phyloP scores from a whole-genome alignment of 2,797 vertebrate genomes.

The Myotis planiceps region DNA sequence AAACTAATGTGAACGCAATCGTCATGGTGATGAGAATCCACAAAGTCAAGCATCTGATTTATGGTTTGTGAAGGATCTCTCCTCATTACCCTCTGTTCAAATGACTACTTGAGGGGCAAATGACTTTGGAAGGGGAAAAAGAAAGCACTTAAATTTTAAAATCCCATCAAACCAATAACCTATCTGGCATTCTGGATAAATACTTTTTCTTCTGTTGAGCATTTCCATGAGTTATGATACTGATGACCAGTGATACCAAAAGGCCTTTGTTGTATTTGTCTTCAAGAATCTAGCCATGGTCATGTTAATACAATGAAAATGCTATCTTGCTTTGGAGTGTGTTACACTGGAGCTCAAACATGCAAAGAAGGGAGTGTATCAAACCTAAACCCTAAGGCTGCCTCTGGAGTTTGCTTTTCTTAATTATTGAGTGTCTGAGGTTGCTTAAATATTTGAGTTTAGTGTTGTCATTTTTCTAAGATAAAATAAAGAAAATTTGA shows the following conservation, averaged over 20 bases:
- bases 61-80: background rate
- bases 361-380: background rate
- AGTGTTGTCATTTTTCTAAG: background rate
- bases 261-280: background rate
- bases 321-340: background rate
- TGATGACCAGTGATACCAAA: background rate
- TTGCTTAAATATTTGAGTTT: background rate
- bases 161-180: background rate
- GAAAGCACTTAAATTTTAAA: background rate
- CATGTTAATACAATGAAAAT: background rate
- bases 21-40: background rate
- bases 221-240: background rate
- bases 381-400: background rate
- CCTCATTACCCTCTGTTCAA: background rate
- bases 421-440: background rate
- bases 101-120: background rate
- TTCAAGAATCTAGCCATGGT: background rate
- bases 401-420: background rate
- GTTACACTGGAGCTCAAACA: background rate
- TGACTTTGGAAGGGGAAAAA: background rate
- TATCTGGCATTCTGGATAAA: background rate
- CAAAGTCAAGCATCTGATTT: background rate
- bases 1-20: background rate
- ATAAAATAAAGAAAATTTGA: conserved; percentile 34
- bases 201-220: background rate